These are phyloP conservation scores for Spodoptera frugiperda DNA, from an alignment of 1,140 invertebrate genomes.

Conservation along the genomic window DNA sequence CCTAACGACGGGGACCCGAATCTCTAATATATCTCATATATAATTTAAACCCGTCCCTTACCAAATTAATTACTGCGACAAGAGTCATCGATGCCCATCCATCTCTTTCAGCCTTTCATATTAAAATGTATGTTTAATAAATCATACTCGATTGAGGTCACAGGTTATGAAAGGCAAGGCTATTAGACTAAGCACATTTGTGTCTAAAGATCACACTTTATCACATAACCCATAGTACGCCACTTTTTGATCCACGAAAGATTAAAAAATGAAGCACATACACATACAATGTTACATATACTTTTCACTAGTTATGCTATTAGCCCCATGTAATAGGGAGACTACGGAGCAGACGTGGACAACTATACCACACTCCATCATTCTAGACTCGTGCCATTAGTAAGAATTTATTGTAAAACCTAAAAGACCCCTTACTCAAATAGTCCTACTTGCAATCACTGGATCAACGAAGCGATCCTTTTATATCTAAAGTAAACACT, in stretches of 20 bases:
- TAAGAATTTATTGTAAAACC: too few species aligned
- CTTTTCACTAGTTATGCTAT: too few species aligned
- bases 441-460: too few species aligned
- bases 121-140: constrained; percentile 48
- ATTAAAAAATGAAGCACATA: too few species aligned
- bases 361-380: too few species aligned
- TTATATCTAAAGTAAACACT: too few species aligned
- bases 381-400: too few species aligned
- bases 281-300: too few species aligned
- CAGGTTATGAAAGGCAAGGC: constrained; percentile 49
- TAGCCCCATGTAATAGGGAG: too few species aligned
- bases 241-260: neutral
- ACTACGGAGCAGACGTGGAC: too few species aligned
- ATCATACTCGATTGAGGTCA: constrained; percentile 50
- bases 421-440: too few species aligned
- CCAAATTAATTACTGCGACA: constrained; percentile 49
- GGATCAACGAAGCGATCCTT: too few species aligned
- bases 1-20: constrained; percentile 15
- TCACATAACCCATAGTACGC: neutral
- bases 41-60: constrained; percentile 37
- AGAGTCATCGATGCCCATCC: constrained; percentile 44
- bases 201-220: neutral
- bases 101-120: constrained; percentile 45
- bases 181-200: neutral
- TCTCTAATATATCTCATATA: constrained; percentile 40